Evolutionary conservation across 1,140 invertebrate genomes (phyloP), one percentile per base, ranked within the genome.

Genomic region (Mylabris phalerata): DNA sequence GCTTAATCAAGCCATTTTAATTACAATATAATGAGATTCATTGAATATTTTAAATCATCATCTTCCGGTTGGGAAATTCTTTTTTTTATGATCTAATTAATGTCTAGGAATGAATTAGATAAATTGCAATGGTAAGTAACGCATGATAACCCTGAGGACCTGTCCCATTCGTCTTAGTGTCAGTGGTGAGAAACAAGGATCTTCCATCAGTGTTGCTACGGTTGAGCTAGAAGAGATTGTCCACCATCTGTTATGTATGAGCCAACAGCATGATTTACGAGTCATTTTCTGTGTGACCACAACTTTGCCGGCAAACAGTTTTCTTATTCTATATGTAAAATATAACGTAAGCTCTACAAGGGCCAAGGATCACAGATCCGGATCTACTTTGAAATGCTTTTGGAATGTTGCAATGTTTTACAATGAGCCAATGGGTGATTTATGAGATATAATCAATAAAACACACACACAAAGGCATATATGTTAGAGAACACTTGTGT

Each of bases 111-210:
- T 32, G 40, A 48, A 55, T 55, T 39, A 47, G 45, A 55, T 47
- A 41, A 47, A 54, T 32, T 55, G 25, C 38, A 43, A 26, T 42
- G 45, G 44, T 48, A 55, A 61, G 63, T 65, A 59, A 65, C 59
- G 60, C 59, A 65, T 65, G 57, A 65, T 65, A 61, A 65, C 63
- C 32, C 63, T 55, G 43, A 62, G 60, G 63, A 65, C 63, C 63
- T 61, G 7, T 46, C 46, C 59, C 55, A 65, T 65, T 65, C 57
- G 60, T 65, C 63, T 62, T 61, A 49, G 55, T 60, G 60, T 59
- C 57, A 55, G 60, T 55, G 45, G 48, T 55, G 50, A 47, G 58
- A 60, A 65, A 62, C 57, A 62, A 62, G 63, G 50, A 50, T 56
- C 60, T 62, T 62, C 60, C 60, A 62, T 62, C 60, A 58, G 60